phyloP scores from a whole-genome alignment of 2,113 vertebrate genomes.

The Empidonax alnorum region DNA sequence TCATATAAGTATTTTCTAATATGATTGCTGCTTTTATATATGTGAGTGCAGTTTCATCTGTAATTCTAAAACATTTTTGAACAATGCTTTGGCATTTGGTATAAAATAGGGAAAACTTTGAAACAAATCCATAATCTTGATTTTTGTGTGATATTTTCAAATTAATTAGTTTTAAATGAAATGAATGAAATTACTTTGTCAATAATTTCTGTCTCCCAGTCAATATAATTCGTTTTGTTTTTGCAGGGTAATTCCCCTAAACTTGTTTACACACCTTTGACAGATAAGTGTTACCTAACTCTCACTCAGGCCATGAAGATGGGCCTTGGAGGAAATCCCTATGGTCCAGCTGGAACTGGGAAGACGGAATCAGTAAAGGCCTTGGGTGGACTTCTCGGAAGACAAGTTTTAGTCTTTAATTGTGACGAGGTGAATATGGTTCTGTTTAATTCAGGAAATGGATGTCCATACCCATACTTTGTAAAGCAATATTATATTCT shows the following conservation, averaged over 20 bases:
- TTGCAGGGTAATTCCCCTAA: slow-evolving; percentile 92
- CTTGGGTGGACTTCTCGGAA: slow-evolving; percentile 91
- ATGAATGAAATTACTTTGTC: neutral
- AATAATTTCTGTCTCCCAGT: neutral
- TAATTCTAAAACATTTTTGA: neutral
- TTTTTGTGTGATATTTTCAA: neutral
- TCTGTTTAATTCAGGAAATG: neutral
- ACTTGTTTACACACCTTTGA: slow-evolving; percentile 95
- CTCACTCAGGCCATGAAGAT: slow-evolving; percentile 97
- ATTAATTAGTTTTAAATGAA: neutral
- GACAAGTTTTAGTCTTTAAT: slow-evolving; percentile 98
- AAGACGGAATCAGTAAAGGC: slow-evolving; percentile 99
- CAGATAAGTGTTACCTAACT: slow-evolving; percentile 97
- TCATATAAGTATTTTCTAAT: neutral
- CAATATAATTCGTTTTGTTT: neutral
- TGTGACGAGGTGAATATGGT: slow-evolving; percentile 91
- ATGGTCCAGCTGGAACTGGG: slow-evolving; percentile 95
- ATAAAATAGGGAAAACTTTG: neutral
- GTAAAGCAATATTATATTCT: neutral
- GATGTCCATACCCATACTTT: neutral
- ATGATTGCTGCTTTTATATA: neutral
- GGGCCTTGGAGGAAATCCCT: slow-evolving; percentile 97
- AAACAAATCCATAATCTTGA: neutral
- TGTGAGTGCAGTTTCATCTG: neutral
- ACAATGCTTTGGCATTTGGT: neutral